Evolutionary conservation across 2,888 invertebrate genomes (phyloP).

Genomic region (Apantesis nais): DNA sequence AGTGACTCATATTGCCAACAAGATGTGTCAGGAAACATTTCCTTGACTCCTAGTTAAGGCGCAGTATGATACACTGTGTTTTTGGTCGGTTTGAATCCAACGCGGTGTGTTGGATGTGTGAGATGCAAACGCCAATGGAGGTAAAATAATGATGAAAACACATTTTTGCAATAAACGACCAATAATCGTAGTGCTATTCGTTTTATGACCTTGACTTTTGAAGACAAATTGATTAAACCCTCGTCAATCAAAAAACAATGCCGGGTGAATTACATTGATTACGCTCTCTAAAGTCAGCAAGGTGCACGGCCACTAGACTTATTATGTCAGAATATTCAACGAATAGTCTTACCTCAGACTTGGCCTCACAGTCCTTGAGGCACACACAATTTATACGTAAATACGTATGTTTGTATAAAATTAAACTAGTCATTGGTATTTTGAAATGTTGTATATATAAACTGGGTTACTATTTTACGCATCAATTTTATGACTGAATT

Average conservation of each 20-base stretch:
- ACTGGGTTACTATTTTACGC: background rate
- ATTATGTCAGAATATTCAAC: slow-evolving; percentile 12
- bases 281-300: slow-evolving; percentile 5
- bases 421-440: background rate
- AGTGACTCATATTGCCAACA: background rate
- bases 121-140: too few relatives aligned
- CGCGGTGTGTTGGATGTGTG: too few relatives aligned
- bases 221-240: background rate
- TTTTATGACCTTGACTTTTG: background rate
- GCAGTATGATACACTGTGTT: too few relatives aligned
- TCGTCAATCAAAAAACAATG: slow-evolving; percentile 3
- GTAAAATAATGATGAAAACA: too few relatives aligned
- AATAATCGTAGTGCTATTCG: too few relatives aligned
- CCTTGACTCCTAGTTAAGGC: background rate
- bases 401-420: background rate
- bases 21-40: background rate
- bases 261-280: slow-evolving; percentile 15
- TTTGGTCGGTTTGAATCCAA: too few relatives aligned
- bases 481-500: background rate
- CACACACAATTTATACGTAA: background rate
- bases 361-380: background rate
- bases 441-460: background rate
- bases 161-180: too few relatives aligned
- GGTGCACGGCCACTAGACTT: background rate
- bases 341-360: background rate